phyloP scores from a whole-genome alignment of 1,140 invertebrate species.

The Yoshiicerus persimilis region DNA sequence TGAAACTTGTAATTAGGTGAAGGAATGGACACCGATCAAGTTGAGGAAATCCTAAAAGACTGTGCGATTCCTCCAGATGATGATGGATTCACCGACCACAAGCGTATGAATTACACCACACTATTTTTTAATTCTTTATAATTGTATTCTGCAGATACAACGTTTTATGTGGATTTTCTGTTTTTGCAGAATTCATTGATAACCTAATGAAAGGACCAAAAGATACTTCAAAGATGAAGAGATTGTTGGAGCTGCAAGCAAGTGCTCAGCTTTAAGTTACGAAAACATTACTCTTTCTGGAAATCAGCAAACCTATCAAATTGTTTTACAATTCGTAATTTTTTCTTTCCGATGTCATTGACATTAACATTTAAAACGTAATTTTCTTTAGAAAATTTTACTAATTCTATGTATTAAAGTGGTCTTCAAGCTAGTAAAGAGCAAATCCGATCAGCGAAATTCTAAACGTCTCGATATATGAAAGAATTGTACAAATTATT shows the following conservation, averaged over 20 bases:
- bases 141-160: too few relatives aligned
- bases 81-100: conserved; percentile 50
- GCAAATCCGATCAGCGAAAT: too few relatives aligned
- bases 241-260: not conserved
- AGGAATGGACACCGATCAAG: conserved; percentile 49
- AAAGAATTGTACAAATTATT: too few relatives aligned
- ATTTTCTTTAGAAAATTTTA: not conserved
- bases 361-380: not conserved
- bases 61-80: conserved; percentile 51
- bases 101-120: conserved; percentile 37
- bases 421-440: too few relatives aligned
- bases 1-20: conserved; percentile 46
- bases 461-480: too few relatives aligned
- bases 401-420: too few relatives aligned
- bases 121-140: too few relatives aligned
- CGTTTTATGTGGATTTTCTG: too few relatives aligned
- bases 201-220: not conserved
- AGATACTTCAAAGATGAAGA: not conserved
- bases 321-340: not conserved
- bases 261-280: not conserved
- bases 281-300: not conserved
- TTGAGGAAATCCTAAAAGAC: conserved; percentile 50
- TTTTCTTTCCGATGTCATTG: too few relatives aligned
- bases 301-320: not conserved
- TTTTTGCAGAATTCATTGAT: not conserved